These are phyloP conservation scores for Nowickia ferox DNA, from an alignment of 2,888 invertebrate genomes.

Conservation along the genomic window DNA sequence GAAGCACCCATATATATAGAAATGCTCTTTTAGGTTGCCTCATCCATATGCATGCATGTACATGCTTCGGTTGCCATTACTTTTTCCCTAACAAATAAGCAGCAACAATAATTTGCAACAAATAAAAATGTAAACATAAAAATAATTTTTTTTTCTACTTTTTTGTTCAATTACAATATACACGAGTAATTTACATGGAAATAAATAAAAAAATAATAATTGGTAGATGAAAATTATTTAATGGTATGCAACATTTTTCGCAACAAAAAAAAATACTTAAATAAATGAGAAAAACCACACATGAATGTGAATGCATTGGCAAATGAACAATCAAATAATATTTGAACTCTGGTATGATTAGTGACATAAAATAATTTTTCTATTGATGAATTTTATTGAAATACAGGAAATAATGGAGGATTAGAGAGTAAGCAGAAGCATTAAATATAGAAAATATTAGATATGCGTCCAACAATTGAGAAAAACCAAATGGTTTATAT, in stretches of 20 bases:
- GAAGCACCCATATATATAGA: neutral
- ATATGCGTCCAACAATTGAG: too few species aligned
- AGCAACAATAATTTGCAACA: neutral
- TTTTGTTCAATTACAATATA: neutral
- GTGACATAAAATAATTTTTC: neutral
- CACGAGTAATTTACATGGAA: conserved; percentile 20
- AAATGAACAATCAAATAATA: neutral
- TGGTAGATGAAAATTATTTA: conserved; percentile 9
- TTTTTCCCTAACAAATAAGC: neutral
- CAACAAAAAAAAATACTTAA: conserved; percentile 15
- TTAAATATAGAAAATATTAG: too few species aligned
- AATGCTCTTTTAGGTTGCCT: neutral
- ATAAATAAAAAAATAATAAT: conserved; percentile 6
- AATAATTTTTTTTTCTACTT: neutral
- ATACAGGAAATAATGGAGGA: too few species aligned
- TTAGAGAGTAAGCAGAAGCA: too few species aligned
- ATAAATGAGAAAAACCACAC: conserved; percentile 25
- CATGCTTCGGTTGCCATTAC: neutral
- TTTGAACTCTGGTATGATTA: neutral
- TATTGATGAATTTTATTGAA: too few species aligned
- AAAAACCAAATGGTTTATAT: too few species aligned
- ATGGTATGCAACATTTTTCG: neutral
- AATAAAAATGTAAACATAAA: conserved; percentile 7
- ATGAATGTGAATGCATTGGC: neutral
- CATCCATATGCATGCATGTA: neutral